Evolutionary conservation across 2,113 vertebrate species (phyloP).

Genomic region (Aspidoscelis tigris): DNA sequence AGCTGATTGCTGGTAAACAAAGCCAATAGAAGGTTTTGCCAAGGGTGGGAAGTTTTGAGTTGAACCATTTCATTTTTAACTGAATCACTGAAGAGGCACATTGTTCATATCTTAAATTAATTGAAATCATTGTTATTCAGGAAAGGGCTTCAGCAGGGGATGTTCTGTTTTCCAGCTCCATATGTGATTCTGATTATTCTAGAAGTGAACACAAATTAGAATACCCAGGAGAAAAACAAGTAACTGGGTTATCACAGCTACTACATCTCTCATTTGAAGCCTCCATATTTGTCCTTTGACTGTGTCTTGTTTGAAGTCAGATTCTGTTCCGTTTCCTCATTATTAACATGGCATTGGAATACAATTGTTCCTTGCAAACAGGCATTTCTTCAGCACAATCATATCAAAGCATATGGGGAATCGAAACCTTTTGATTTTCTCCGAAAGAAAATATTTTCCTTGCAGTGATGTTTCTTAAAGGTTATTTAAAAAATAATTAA

Average conservation of each 20-base stretch:
- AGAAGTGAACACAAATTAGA: constrained; percentile 40
- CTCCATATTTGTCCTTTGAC: constrained; percentile 15
- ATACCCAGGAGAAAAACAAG: constrained; percentile 43
- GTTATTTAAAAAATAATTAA: constrained; percentile 74
- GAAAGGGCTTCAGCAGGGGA: neutral
- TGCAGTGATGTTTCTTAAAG: constrained; percentile 66
- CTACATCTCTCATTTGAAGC: neutral
- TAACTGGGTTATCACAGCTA: constrained; percentile 14
- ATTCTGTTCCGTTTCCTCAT: constrained; percentile 55
- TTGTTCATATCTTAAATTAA: neutral
- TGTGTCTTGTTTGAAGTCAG: constrained; percentile 48
- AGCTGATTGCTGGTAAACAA: neutral
- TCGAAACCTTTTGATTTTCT: constrained; percentile 64
- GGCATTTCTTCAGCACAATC: constrained; percentile 69
- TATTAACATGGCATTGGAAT: constrained; percentile 65
- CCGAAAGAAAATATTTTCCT: constrained; percentile 69
- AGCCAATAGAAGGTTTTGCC: neutral
- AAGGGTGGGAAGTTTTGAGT: neutral
- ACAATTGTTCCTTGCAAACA: constrained; percentile 51
- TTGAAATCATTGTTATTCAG: neutral
- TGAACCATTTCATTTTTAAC: neutral
- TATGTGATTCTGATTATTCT: constrained; percentile 32
- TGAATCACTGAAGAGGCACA: neutral
- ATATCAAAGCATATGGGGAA: constrained; percentile 36
- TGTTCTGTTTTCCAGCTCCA: neutral